Conservation (phyloP, 2,888 invertebrate species). For the Xestia sexstrigata region DNA sequence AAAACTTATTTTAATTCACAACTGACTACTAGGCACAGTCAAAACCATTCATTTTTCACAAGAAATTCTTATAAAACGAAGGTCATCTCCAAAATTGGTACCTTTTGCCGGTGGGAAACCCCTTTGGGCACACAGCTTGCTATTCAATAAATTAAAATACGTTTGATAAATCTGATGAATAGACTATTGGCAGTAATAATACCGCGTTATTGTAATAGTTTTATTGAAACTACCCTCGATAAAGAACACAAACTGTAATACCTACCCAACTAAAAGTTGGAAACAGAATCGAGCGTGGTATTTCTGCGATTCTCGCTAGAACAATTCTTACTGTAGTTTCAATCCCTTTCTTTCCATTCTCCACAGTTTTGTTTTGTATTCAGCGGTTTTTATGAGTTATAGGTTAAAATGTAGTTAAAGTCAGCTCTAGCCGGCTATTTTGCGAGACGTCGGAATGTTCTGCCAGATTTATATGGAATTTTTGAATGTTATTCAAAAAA, state of each 20-base stretch:
- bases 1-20: not conserved
- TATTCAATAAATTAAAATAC: not conserved
- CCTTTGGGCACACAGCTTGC: not conserved
- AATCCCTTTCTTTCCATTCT: constrained; percentile 57
- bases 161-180: not conserved
- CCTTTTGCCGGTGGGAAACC: not conserved
- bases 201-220: constrained; percentile 10
- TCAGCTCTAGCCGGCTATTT: constrained; percentile 61
- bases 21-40: not conserved
- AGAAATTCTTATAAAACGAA: not conserved
- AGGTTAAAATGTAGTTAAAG: constrained; percentile 64
- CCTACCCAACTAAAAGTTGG: constrained; percentile 45
- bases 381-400: constrained; percentile 57
- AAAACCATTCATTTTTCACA: not conserved
- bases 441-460: constrained; percentile 59
- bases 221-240: constrained; percentile 18
- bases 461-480: constrained; percentile 60
- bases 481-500: constrained; percentile 62
- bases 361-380: constrained; percentile 61
- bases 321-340: constrained; percentile 61
- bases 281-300: constrained; percentile 41
- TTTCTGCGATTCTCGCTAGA: constrained; percentile 46
- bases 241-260: constrained; percentile 42
- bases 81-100: not conserved
- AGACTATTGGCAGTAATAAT: not conserved